Base-by-base conservation (phyloP, 37 sponge, comb jelly and placozoan genomes). In the Tethya wilhelma region DNA sequence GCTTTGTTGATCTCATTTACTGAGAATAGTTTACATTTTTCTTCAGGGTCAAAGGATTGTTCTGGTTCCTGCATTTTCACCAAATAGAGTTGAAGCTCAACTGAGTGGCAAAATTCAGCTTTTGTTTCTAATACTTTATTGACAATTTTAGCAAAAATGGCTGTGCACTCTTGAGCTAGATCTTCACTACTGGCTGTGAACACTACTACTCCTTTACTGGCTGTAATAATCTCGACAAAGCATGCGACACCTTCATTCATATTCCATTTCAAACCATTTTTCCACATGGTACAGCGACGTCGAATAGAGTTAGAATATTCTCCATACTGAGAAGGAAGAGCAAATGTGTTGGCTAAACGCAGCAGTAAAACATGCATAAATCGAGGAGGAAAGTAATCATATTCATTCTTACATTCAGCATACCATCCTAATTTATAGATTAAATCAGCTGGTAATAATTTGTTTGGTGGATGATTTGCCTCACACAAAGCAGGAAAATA, bases 251-350 rank as follows among this genome's bases (percentile, higher is more conserved):
- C 84, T 36, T 65, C 36, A 53, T 67, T 64, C 53, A 45, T 74
- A 22, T 46, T n/a, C 84, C 84, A 84, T 42, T 75, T 67, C 55
- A 83, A 64, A 29, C 84, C 84, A 74, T n/a, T 64, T 57, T 74
- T 84, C 84, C 84, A 84, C 67, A 75, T 33, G 20, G 8, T 56
- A 64, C 84, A 84, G 7, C 45, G 75, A 64, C 69, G 75, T 20
- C 30, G n/a, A 46, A 2, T 8, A 17, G 9, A 22, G 22, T 8
- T 33, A 32, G 30, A 28, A 3, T 78, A 44, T 44, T 26, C 34
- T 42, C 32, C 23, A 65, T 19, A 3, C 31, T 45, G 1, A 42
- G 11, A 4, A 4, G 67, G 45, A 74, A 74, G 55, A 38, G 76
- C 67, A 40, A 66, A 84, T 11, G 19, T 34, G n/a, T 67, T 67